Conservation (phyloP, 2,797 vertebrate genomes). For the Australoheros facetus region DNA sequence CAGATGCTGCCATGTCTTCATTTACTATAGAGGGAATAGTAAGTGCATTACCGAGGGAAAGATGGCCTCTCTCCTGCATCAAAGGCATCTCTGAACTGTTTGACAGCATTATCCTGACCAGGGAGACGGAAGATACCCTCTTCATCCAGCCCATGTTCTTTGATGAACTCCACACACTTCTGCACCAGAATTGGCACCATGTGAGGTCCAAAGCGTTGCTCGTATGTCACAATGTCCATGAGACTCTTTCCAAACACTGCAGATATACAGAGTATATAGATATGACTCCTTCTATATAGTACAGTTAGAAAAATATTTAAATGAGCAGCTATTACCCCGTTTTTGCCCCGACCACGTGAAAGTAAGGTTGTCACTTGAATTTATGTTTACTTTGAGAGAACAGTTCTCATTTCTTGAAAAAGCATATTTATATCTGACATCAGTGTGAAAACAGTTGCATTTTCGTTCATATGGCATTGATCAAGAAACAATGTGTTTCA, state of each 20-base stretch:
- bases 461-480: neutral
- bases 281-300: neutral
- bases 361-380: neutral
- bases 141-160: constrained; percentile 86
- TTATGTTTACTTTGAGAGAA: neutral
- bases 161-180: constrained; percentile 91
- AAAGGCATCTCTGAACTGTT: constrained; percentile 91
- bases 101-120: constrained; percentile 94
- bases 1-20: neutral
- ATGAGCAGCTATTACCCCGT: neutral
- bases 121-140: constrained; percentile 98
- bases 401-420: neutral
- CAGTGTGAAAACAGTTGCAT: neutral
- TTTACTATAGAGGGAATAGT: too few relatives aligned
- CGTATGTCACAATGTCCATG: constrained; percentile 86
- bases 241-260: constrained; percentile 90
- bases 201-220: constrained; percentile 87
- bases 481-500: neutral
- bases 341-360: neutral
- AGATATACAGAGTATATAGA: neutral
- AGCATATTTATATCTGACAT: neutral
- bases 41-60: constrained; percentile 83
- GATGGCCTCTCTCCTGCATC: constrained; percentile 94
- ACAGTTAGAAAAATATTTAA: neutral
- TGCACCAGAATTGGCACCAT: constrained; percentile 92